These are phyloP conservation scores for Pseudochromis fuscus DNA, from an alignment of 2,797 vertebrate species.

Conservation along the genomic window DNA sequence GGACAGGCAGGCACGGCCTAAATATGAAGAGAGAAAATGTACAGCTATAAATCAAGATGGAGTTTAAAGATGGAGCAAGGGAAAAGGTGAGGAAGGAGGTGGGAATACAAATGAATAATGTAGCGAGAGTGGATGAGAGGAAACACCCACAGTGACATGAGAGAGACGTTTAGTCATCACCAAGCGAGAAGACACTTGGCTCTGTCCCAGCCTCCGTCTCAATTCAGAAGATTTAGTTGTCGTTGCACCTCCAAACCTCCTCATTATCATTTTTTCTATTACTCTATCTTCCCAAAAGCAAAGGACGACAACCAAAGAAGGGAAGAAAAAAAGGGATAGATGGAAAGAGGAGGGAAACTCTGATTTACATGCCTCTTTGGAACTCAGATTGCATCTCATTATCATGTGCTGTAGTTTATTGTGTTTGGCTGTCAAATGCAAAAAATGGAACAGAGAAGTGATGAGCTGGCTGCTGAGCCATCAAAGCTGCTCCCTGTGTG, in stretches of 20 bases:
- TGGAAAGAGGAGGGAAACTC: constrained; percentile 35
- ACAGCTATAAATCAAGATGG: constrained; percentile 30
- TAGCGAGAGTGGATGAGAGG: constrained; percentile 41
- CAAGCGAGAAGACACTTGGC: constrained; percentile 60
- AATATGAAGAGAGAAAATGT: constrained; percentile 29
- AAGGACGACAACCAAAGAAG: constrained; percentile 29
- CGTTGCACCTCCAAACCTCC: constrained; percentile 46
- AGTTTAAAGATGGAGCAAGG: constrained; percentile 26
- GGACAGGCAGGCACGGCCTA: not conserved
- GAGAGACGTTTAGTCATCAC: constrained; percentile 71
- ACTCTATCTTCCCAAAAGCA: constrained; percentile 53
- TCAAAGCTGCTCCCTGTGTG: constrained; percentile 58
- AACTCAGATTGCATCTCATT: constrained; percentile 78
- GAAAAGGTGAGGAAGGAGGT: constrained; percentile 10
- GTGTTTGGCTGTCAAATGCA: constrained; percentile 69
- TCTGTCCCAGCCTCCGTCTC: constrained; percentile 52
- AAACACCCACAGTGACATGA: constrained; percentile 64
- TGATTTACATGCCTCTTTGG: constrained; percentile 76
- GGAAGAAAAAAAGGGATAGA: constrained; percentile 19
- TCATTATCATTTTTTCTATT: constrained; percentile 73
- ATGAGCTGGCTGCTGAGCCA: constrained; percentile 73
- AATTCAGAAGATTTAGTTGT: constrained; percentile 68
- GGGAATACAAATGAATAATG: constrained; percentile 49
- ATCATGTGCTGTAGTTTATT: constrained; percentile 79
- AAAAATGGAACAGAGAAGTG: constrained; percentile 56